Percentiles rank a stretch among this genome's conserved stretches.
Evolutionary conservation across 2,797 vertebrate genomes (phyloP).

Genomic region (Etheostoma nigrum): DNA sequence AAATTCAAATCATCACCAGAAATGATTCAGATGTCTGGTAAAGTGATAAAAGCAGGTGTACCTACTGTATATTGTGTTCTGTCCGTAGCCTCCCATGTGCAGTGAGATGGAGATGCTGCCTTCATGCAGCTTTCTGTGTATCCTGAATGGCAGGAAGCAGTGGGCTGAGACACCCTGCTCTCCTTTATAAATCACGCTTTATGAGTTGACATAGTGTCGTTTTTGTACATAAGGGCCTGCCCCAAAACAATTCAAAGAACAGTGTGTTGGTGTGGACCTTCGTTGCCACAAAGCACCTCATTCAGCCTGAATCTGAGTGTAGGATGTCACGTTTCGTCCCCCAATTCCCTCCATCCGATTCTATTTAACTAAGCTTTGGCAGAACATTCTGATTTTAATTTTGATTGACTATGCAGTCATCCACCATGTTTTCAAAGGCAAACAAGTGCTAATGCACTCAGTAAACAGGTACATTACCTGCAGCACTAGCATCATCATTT

Average conservation of each 20-base stretch:
- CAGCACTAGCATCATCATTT: too few relatives aligned
- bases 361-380: slow-evolving; percentile 18
- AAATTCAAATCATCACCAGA: not conserved
- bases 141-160: slow-evolving; percentile 61
- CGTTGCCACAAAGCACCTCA: slow-evolving; percentile 57
- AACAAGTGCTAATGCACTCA: too few relatives aligned
- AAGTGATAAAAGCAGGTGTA: not conserved
- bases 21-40: not conserved
- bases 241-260: slow-evolving; percentile 76
- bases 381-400: not conserved
- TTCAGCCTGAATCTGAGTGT: slow-evolving; percentile 59
- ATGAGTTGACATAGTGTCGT: slow-evolving; percentile 70
- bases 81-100: not conserved
- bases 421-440: too few relatives aligned
- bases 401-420: not conserved
- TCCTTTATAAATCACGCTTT: slow-evolving; percentile 66
- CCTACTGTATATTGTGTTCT: slow-evolving; percentile 24
- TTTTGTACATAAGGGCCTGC: slow-evolving; percentile 64
- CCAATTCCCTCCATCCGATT: slow-evolving; percentile 27
- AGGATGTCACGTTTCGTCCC: slow-evolving; percentile 57
- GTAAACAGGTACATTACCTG: too few relatives aligned
- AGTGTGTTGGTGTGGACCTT: slow-evolving; percentile 65
- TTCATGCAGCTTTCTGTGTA: slow-evolving; percentile 26
- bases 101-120: slow-evolving; percentile 18
- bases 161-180: slow-evolving; percentile 55